Conservation (phyloP, 2,888 invertebrate genomes). For the Autographa gamma region DNA sequence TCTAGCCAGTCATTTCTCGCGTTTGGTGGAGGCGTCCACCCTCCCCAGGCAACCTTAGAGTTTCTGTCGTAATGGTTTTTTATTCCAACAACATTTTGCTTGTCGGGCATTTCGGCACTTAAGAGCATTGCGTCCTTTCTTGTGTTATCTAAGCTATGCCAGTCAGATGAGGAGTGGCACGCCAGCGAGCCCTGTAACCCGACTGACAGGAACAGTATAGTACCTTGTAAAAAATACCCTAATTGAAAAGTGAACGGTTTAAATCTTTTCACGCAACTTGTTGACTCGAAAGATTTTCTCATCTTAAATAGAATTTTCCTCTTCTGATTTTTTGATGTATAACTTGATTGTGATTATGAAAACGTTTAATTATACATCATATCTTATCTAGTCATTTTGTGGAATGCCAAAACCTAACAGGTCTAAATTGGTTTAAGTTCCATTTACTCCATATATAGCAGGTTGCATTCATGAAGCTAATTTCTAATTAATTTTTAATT, state of each 20-base stretch:
- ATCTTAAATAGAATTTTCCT: background rate
- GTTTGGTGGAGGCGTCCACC: background rate
- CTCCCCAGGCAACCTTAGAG: background rate
- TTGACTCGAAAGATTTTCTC: background rate
- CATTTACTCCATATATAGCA: background rate
- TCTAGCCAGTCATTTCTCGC: background rate
- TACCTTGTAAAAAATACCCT: background rate
- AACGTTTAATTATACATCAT: background rate
- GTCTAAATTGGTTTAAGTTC: background rate
- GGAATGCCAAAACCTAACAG: background rate
- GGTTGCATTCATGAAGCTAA: background rate
- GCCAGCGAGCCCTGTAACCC: background rate
- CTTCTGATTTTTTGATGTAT: too few relatives aligned
- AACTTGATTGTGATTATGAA: background rate
- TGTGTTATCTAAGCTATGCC: background rate
- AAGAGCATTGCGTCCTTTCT: background rate
- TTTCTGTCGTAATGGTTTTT: background rate
- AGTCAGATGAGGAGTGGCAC: background rate
- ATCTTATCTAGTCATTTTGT: background rate
- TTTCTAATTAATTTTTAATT: slow-evolving; percentile 8
- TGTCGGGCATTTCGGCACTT: background rate
- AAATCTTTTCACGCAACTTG: background rate
- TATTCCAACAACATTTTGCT: background rate
- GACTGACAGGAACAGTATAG: background rate
- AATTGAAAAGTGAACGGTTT: background rate